Conservation (phyloP, 2,888 invertebrate species). For the Heteromyza rotundicornis region DNA sequence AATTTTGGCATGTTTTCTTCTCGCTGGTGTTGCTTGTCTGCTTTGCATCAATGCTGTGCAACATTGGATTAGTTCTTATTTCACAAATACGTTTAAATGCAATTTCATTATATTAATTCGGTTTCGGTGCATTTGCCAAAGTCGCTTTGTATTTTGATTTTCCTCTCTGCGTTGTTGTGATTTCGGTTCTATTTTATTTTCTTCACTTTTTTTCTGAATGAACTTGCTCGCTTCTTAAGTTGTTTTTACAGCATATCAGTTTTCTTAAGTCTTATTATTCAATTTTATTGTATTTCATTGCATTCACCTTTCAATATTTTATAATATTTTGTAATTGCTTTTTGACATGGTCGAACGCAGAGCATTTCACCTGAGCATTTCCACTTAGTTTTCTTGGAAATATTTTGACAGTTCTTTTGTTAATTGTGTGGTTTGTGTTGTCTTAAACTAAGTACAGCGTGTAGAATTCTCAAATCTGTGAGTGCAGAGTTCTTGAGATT, state of each 20-base stretch:
- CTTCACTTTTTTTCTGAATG: not conserved
- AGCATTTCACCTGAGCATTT: not conserved
- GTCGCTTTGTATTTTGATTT: not conserved
- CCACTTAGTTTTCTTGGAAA: slow-evolving; percentile 34
- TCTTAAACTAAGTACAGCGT: no score
- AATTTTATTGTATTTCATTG: not conserved
- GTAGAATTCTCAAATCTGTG: no score
- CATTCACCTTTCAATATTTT: not conserved
- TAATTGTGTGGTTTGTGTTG: no score
- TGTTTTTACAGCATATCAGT: slow-evolving; percentile 19
- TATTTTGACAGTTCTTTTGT: slow-evolving; percentile 38
- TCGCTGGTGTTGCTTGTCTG: not conserved
- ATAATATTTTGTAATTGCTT: not conserved
- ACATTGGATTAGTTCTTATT: slow-evolving; percentile 22
- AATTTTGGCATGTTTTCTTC: not conserved
- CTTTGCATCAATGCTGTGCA: slow-evolving; percentile 18
- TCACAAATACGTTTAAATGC: not conserved
- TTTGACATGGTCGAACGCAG: not conserved
- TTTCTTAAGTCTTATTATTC: not conserved
- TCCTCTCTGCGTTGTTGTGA: no score
- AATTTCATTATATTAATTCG: not conserved
- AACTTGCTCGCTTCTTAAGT: slow-evolving; percentile 1
- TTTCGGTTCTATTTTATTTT: not conserved
- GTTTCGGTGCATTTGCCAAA: not conserved
- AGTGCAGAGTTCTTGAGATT: no score